Evolutionary conservation across 1,140 invertebrate genomes (phyloP).

Genomic region (Ceratina calcarata): DNA sequence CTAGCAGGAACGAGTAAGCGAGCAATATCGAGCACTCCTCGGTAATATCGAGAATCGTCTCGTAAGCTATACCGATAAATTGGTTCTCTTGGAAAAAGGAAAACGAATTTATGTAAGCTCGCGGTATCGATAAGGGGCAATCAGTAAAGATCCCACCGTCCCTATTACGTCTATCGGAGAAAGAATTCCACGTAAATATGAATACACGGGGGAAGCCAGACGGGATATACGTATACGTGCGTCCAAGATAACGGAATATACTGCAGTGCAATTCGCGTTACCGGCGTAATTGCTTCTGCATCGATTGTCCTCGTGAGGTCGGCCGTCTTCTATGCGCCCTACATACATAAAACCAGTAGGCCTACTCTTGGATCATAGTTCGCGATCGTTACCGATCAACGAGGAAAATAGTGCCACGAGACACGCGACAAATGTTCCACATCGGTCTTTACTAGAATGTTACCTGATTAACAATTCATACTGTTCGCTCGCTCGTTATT

Average conservation of each 20-base stretch:
- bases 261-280: conserved; percentile 46
- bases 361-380: neutral
- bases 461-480: no score
- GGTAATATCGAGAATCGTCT: neutral
- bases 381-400: neutral
- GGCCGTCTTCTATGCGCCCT: conserved; percentile 21
- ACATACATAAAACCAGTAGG: no score
- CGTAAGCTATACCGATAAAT: conserved; percentile 5
- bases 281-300: conserved; percentile 58
- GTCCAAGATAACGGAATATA: conserved; percentile 23
- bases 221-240: neutral
- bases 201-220: neutral
- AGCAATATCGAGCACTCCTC: conserved; percentile 1
- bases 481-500: no score
- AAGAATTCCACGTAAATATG: conserved; percentile 9
- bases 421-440: neutral
- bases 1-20: neutral
- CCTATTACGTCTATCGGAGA: conserved; percentile 5
- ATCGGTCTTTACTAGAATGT: neutral
- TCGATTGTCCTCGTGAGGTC: conserved; percentile 60
- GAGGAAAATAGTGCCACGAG: neutral
- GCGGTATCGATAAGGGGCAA: conserved; percentile 25
- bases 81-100: neutral
- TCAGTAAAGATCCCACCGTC: neutral
- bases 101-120: no score